These are phyloP conservation scores for Porites evermanni DNA, from an alignment of 92 coral and sea anemone species.

Conservation along the genomic window DNA sequence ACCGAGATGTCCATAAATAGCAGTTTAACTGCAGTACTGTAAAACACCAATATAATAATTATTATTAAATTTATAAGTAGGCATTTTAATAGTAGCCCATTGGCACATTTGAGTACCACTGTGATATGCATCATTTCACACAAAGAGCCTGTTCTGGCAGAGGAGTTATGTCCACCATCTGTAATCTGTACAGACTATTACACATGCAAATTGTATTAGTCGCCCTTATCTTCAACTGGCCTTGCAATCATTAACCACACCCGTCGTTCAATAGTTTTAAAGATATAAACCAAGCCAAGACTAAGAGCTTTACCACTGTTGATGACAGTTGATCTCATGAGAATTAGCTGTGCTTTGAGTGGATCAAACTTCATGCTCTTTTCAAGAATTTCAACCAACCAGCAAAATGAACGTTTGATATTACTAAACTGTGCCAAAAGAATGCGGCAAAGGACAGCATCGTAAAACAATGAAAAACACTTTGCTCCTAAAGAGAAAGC, in stretches of 20 bases:
- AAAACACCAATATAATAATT: too few relatives aligned
- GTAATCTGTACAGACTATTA: not conserved
- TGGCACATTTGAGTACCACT: too few relatives aligned
- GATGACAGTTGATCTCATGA: slow-evolving; percentile 89
- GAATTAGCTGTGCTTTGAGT: slow-evolving; percentile 79
- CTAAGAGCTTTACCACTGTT: slow-evolving; percentile 94
- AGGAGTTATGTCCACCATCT: not conserved
- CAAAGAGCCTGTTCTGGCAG: too few relatives aligned
- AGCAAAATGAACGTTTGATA: slow-evolving; percentile 21
- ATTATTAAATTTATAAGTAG: too few relatives aligned
- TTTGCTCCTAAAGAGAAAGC: slow-evolving; percentile 55
- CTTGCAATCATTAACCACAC: slow-evolving; percentile 82
- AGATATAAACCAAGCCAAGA: slow-evolving; percentile 82
- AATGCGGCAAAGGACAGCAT: slow-evolving; percentile 57
- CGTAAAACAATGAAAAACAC: slow-evolving; percentile 63
- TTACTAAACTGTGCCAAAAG: slow-evolving; percentile 60
- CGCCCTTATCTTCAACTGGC: slow-evolving; percentile 67
- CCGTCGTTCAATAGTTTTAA: slow-evolving; percentile 72
- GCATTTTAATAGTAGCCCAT: too few relatives aligned
- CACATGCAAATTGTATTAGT: not conserved
- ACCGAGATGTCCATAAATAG: too few relatives aligned
- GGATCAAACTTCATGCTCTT: slow-evolving; percentile 90
- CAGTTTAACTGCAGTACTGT: too few relatives aligned
- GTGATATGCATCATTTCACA: too few relatives aligned
- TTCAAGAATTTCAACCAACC: slow-evolving; percentile 70